Percentiles rank a stretch among this genome's conserved stretches.
Evolutionary conservation across 2,888 invertebrate genomes (phyloP).

Genomic region (Schizotus pectinicornis): DNA sequence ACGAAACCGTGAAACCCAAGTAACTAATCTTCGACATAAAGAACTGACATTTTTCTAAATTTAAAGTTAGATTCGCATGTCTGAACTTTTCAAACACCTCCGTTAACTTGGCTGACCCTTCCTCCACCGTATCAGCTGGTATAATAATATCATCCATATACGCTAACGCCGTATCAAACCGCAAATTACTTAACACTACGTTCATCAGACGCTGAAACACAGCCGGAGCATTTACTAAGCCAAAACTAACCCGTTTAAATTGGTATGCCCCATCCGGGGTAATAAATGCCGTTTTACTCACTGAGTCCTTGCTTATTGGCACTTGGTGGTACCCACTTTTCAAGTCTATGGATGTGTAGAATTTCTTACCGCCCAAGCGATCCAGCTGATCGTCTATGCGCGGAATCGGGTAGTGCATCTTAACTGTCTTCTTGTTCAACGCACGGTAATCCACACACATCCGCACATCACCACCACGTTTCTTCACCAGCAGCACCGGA

Average conservation of each 20-base stretch:
- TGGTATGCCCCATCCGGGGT: constrained; percentile 44
- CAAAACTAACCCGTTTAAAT: constrained; percentile 44
- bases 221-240: constrained; percentile 43
- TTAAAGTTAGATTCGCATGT: background rate
- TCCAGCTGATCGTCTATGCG: constrained; percentile 41
- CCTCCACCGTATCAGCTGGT: constrained; percentile 22
- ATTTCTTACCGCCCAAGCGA: constrained; percentile 29
- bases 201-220: constrained; percentile 43
- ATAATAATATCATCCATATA: constrained; percentile 36
- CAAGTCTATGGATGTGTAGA: constrained; percentile 41
- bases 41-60: background rate
- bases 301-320: constrained; percentile 34
- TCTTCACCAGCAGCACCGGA: constrained; percentile 30
- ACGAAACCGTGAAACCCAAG: background rate
- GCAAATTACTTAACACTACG: constrained; percentile 4
- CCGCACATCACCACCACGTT: constrained; percentile 31
- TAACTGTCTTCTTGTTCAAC: constrained; percentile 41
- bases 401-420: constrained; percentile 42
- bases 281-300: constrained; percentile 41
- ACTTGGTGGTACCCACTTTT: constrained; percentile 43
- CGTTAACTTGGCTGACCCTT: constrained; percentile 6
- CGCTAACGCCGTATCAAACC: constrained; percentile 3
- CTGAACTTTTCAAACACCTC: background rate
- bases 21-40: background rate
- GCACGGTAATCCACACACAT: constrained; percentile 37